Base-by-base conservation (phyloP, 2,113 vertebrate species). In the Phasianus colchicus region DNA sequence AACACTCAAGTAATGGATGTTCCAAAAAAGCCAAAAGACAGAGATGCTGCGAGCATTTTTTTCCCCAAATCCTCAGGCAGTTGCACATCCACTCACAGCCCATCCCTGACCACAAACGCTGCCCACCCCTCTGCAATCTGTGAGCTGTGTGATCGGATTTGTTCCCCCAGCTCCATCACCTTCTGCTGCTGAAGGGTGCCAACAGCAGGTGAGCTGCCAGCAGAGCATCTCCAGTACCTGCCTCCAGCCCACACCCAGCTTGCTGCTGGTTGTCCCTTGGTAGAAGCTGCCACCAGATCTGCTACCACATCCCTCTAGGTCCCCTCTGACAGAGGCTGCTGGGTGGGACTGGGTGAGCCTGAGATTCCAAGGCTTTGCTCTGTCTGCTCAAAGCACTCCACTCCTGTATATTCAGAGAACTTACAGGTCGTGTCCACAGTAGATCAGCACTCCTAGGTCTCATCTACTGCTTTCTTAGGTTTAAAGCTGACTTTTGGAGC, bases 401-500 rank as follows among this genome's bases (percentile, higher is more conserved):
- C 18, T 87, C 48, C 25, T 20, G n/a, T 30, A 34, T 21, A 75
- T 27, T 42, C 79, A 34, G 45, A 83, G 50, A 43, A 64, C 47
- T 88, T 18, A 9, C 4, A 64, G 11, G 9, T 11, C 6, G 15
- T 10, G 40, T 13, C 36, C 67, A 20, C 15, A 47, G 50, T 1
- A 89, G 79, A 69, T 91, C 71, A 55, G 89, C 43, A 72, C 36
- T 45, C 38, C 3, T 2, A 70, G 13, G 58, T 79, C 58, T 76
- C 77, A 76, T n/a, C 71, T 45, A 17, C 34, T 63, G 67, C 54
- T 92, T 55, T 77, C 50, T 60, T 32, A 55, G 50, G 42, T 25
- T 71, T 77, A 55, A 54, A 88, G 45, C 38, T 88, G 85, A 74
- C 60, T 77, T 93, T 61, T 88, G 70, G 61, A 81, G 67, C 84